These are phyloP conservation scores for Smutsia gigantea DNA, from an alignment of 2,797 vertebrate genomes.

Conservation along the genomic window DNA sequence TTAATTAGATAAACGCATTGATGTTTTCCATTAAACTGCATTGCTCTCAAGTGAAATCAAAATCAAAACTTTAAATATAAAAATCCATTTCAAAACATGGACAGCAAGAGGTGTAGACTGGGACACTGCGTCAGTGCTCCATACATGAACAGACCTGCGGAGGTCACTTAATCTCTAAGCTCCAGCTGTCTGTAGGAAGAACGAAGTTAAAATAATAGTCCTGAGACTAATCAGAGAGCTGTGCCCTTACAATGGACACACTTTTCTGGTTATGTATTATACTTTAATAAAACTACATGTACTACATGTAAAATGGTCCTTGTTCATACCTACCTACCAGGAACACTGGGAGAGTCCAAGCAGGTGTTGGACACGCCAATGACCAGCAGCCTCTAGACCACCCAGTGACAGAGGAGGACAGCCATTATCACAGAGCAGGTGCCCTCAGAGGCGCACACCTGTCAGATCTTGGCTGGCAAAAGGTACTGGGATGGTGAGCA, in stretches of 20 bases:
- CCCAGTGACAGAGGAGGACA: neutral
- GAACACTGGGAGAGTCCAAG: neutral
- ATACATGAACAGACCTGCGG: neutral
- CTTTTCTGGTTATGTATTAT: neutral
- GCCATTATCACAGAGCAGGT: neutral
- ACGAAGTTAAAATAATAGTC: neutral
- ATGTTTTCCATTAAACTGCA: neutral
- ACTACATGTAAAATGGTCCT: too few species aligned
- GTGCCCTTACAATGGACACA: neutral
- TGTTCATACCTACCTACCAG: neutral
- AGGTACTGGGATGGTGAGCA: neutral
- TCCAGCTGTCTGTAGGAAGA: neutral
- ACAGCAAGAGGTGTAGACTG: neutral
- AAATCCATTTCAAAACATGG: neutral
- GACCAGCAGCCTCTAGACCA: neutral
- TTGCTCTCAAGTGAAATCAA: conserved; percentile 29
- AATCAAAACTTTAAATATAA: neutral
- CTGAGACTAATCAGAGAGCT: neutral
- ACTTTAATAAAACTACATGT: neutral
- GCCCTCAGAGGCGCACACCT: neutral
- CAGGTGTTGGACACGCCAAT: neutral
- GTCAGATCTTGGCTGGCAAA: neutral
- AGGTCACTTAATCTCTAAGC: neutral
- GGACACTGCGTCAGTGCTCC: neutral
- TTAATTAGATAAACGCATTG: neutral